A percentile compares a stretch with the other conserved stretches of the same genome.
These are phyloP conservation scores for Scaptomyza pallida DNA, from an alignment of 1,140 invertebrate species.

Conservation along the genomic window DNA sequence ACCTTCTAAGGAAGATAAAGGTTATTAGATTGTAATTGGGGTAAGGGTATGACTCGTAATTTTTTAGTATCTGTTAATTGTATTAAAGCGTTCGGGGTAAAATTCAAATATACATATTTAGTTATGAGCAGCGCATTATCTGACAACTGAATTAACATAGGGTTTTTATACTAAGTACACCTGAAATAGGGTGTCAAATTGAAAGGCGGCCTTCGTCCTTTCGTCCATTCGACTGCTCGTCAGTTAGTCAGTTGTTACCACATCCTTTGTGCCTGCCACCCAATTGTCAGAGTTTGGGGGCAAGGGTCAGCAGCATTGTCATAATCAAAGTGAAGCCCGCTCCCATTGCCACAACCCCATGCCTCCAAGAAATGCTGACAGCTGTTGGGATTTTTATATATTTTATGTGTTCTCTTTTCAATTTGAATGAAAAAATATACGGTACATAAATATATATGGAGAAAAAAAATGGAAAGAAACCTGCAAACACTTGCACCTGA, in stretches of 20 bases:
- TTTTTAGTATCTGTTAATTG: no score
- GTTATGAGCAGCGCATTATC: background rate
- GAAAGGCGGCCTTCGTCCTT: conserved; percentile 16
- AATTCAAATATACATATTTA: background rate
- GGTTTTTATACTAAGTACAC: background rate
- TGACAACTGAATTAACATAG: conserved; percentile 7
- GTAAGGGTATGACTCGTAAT: no score
- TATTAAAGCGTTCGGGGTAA: no score
- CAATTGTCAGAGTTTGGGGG: conserved; percentile 47
- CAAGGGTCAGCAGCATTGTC: conserved; percentile 32
- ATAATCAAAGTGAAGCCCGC: conserved; percentile 39
- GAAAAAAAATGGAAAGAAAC: conserved; percentile 20
- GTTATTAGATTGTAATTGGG: no score
- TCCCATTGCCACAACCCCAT: background rate
- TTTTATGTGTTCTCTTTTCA: conserved; percentile 20
- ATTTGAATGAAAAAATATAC: conserved; percentile 37
- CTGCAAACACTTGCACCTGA: conserved; percentile 67
- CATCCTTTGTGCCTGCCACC: conserved; percentile 11
- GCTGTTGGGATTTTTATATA: conserved; percentile 55
- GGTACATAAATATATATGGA: no score
- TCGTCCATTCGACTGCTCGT: background rate
- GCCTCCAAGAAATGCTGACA: conserved; percentile 61
- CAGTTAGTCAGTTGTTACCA: conserved; percentile 14
- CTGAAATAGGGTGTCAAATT: conserved; percentile 26
- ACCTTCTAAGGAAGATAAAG: no score